Evolutionary conservation across 2,113 vertebrate genomes (phyloP), one percentile per base, ranked within the genome.

Genomic region (Coptodon rendalli): DNA sequence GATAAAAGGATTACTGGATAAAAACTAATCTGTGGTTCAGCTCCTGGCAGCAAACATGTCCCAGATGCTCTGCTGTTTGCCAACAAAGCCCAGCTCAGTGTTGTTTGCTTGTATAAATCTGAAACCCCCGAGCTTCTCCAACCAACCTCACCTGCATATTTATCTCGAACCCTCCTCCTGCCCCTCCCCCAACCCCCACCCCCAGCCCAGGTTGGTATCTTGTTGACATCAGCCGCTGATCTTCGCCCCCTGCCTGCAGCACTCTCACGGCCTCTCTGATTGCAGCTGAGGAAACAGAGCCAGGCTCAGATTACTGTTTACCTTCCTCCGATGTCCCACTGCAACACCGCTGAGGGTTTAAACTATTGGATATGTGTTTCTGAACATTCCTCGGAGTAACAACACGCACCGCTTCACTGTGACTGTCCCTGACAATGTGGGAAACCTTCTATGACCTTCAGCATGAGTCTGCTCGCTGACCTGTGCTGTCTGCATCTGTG

Each of bases 261-360:
- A 7, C 38, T 50, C 34, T 81, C 71, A 29, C 61, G 24, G 81
- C 45, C 80, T 56, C 76, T 89, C 87, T 40, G 81, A 45, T 31
- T 43, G 68, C 90, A 95, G 92, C 93, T 93, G 90, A 91, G 85
- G 94, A 93, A 94, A 94, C 61, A 92, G 50, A 81, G 85, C 79
- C 83, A 3, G 43, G 61, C 54, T 90, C 87, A 57, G 66, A 61
- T 87, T 82, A 68, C 81, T 89, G 85, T 93, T 90, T 83, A 19
- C 83, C 36, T 86, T 88, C 61, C 81, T 92, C 50, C 63, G 50
- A 89, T 82, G 88, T 89, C 43, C 34, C 27, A 12, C 84, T 66
- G 79, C 56, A 73, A 78, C 87, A 57, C 80, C 14, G 1, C 14
- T 2, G 53, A 29, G 61, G 53, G 82, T 34, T 68, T 6, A 3